A percentile compares a stretch with the other conserved stretches of the same genome.
These are phyloP conservation scores for Cephalopterus ornatus DNA, from an alignment of 2,113 vertebrate species.

Conservation along the genomic window DNA sequence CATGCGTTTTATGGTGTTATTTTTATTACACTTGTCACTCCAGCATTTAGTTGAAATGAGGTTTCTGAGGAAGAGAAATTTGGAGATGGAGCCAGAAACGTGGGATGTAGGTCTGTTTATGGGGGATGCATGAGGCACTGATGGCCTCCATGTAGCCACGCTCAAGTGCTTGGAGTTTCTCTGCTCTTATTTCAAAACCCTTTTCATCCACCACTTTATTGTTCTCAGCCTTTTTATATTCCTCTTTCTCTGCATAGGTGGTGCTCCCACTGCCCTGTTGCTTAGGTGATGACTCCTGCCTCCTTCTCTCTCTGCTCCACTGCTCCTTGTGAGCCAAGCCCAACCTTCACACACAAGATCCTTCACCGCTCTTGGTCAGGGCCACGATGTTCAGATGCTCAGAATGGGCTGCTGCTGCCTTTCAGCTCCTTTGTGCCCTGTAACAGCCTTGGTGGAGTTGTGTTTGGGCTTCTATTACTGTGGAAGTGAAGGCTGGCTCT, in stretches of 20 bases:
- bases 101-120: background rate
- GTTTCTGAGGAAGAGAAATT: background rate
- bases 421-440: background rate
- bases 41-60: background rate
- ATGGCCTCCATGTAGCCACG: accelerated
- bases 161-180: background rate
- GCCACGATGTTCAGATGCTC: background rate
- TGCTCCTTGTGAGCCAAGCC: background rate
- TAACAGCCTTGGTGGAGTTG: background rate
- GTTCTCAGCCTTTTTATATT: background rate
- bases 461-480: accelerated
- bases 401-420: accelerated
- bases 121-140: accelerated
- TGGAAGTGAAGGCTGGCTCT: background rate
- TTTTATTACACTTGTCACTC: slow-evolving; percentile 3
- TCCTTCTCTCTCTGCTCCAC: background rate
- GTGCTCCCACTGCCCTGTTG: background rate
- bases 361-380: accelerated
- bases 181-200: background rate
- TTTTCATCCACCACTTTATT: background rate
- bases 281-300: background rate
- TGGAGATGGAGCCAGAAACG: background rate
- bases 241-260: background rate
- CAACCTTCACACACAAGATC: accelerated
- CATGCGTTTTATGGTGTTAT: background rate